Base-by-base conservation (phyloP, 2,113 vertebrate genomes). In the Vireo altiloquus region DNA sequence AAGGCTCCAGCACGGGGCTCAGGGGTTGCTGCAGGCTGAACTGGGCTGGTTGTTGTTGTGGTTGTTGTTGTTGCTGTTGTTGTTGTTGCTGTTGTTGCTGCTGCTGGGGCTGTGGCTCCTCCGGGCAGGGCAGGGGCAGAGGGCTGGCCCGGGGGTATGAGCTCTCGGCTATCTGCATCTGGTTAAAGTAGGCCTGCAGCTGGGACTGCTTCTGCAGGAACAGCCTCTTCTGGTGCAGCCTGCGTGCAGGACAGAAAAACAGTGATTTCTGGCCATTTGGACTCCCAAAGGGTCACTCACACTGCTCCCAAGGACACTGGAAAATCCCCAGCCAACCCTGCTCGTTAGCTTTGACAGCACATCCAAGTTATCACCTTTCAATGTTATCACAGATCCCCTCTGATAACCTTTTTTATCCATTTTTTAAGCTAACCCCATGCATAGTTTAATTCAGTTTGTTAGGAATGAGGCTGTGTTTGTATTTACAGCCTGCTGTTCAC, bases 91-190 rank as follows among this genome's bases (percentile, higher is more conserved):
- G 39, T 39, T 39, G 39, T 12, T 39, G 50, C 31, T 44, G 89
- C 94, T 98, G 52, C 14, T 37, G 82, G 39, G 63, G 70, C 35
- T 75, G 82, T 10, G 92, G 88, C 31, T 98, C 97, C 69, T 97
- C 98, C 39, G 93, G 97, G 82, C 97, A 94, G 4, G 97, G 69
- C 44, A 97, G 92, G 10, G 97, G 97, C 93, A 98, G 96, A 49
- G 97, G 97, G 59, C 91, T 97, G 7, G 98, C 83, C 64, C 96
- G 87, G 2, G 98, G 96, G 94, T 98, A 99, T 0, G 99, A 97
- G 79, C 97, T 98, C 96, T 99, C 99, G 1, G 98, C 99, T 69
- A 99, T 99, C 92, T 99, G 99, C 99, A 99, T 99, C 98, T 99
- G 99, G 97, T 99, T 99, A 92, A 99, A 99, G 96, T 99, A 99